Percentiles rank a stretch among this genome's conserved stretches.
Evolutionary conservation across 2,888 invertebrate genomes (phyloP).

Genomic region (Diadegma fenestrale): DNA sequence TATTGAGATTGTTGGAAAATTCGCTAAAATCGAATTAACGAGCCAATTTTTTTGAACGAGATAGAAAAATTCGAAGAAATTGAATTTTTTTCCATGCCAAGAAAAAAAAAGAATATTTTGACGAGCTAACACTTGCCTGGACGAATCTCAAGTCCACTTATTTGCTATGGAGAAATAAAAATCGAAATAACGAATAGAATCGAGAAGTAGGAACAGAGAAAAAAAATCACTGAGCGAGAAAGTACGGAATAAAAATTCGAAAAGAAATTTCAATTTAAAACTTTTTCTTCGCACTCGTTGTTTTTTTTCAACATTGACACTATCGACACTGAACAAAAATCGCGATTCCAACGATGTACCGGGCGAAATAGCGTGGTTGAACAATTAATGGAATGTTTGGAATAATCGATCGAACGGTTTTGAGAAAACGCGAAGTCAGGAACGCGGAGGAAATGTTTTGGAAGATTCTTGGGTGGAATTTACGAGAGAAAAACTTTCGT

Average conservation of each 20-base stretch:
- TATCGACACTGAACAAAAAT: not conserved
- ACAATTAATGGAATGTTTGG: not conserved
- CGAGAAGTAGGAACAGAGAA: not conserved
- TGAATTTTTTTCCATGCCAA: not conserved
- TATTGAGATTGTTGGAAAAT: not conserved
- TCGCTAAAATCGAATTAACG: not conserved
- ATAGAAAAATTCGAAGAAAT: not conserved
- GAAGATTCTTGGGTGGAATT: not conserved
- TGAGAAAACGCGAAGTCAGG: not conserved
- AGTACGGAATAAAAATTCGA: not conserved
- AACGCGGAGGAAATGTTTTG: not conserved
- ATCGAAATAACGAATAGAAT: not conserved
- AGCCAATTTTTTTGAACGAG: not conserved
- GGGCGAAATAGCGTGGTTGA: not conserved
- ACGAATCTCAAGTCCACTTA: not conserved
- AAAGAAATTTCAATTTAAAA: not conserved
- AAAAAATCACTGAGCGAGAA: not conserved
- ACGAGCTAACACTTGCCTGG: too few relatives aligned
- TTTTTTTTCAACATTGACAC: not conserved
- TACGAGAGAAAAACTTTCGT: constrained; percentile 72
- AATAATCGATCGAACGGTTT: not conserved
- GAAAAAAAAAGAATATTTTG: not conserved
- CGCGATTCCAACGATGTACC: not conserved
- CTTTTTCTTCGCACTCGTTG: not conserved
- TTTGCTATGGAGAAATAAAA: not conserved